Percentiles rank a stretch among this genome's conserved stretches.
These are phyloP conservation scores for Pipistrellus nathusii DNA, from an alignment of 2,797 vertebrate species.

Conservation along the genomic window DNA sequence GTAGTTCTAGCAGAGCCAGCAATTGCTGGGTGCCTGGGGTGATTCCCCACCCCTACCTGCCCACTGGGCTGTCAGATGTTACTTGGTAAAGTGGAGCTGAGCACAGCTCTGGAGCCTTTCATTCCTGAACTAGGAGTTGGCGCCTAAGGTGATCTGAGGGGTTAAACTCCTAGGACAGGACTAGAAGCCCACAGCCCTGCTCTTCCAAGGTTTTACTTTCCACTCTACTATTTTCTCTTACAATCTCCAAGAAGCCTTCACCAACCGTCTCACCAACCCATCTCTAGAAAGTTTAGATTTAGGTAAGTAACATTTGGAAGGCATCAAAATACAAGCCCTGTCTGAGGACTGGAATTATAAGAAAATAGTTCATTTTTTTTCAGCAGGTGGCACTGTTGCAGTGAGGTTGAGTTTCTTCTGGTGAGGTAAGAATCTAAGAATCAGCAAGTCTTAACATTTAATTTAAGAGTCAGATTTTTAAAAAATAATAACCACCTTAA, in stretches of 20 bases:
- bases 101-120: neutral
- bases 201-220: neutral
- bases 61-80: neutral
- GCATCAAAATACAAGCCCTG: neutral
- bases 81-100: neutral
- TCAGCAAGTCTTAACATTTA: neutral
- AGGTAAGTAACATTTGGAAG: constrained; percentile 12
- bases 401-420: constrained; percentile 3
- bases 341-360: neutral
- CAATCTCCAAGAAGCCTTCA: neutral
- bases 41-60: too few relatives aligned
- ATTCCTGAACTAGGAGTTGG: neutral
- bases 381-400: constrained; percentile 83
- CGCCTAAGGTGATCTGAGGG: neutral
- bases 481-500: neutral
- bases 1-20: neutral
- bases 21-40: neutral
- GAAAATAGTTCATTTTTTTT: neutral
- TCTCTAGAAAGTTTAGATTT: neutral
- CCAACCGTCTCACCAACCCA: neutral
- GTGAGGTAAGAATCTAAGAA: neutral
- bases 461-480: neutral
- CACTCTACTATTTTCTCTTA: neutral
- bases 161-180: too few relatives aligned
- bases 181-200: neutral